These are phyloP conservation scores for Neodiprion virginianus DNA, from an alignment of 1,140 invertebrate species.

Conservation along the genomic window DNA sequence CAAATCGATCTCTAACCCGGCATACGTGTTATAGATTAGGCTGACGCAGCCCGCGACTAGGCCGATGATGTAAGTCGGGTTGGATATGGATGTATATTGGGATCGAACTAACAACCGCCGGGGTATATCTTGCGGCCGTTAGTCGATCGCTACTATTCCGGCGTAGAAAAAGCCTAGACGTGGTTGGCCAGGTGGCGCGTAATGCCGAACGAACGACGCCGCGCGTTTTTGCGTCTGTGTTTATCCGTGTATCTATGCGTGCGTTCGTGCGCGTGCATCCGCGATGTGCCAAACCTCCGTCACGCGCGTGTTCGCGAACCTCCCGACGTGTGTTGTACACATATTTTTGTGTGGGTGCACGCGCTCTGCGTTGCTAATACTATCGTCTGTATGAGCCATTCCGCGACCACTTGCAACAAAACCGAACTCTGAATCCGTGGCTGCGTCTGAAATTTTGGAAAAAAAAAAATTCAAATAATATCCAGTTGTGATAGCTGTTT, in stretches of 20 bases:
- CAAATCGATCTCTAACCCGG: too few relatives aligned
- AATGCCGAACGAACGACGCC: constrained; percentile 24
- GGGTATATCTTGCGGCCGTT: not conserved
- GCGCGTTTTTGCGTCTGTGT: constrained; percentile 13
- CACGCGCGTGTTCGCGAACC: not conserved
- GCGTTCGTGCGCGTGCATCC: constrained; percentile 9
- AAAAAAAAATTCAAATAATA: too few relatives aligned
- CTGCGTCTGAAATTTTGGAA: too few relatives aligned
- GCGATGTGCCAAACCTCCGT: not conserved
- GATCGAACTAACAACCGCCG: not conserved
- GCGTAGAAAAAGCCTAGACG: constrained; percentile 34
- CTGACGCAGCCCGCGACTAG: not conserved
- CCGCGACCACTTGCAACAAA: too few relatives aligned
- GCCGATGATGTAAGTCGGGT: not conserved
- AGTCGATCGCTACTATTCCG: constrained; percentile 5
- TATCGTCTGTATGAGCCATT: too few relatives aligned
- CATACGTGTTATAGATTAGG: not conserved
- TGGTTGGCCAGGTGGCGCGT: constrained; percentile 40
- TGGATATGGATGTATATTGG: not conserved
- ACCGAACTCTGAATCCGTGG: too few relatives aligned
- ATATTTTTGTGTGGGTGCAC: too few relatives aligned
- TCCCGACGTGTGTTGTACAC: not conserved
- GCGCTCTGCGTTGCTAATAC: too few relatives aligned
- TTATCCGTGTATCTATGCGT: not conserved
- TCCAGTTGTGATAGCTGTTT: too few relatives aligned